phyloP scores from a whole-genome alignment of 2,113 vertebrate genomes.

The Dermatemys mawii region DNA sequence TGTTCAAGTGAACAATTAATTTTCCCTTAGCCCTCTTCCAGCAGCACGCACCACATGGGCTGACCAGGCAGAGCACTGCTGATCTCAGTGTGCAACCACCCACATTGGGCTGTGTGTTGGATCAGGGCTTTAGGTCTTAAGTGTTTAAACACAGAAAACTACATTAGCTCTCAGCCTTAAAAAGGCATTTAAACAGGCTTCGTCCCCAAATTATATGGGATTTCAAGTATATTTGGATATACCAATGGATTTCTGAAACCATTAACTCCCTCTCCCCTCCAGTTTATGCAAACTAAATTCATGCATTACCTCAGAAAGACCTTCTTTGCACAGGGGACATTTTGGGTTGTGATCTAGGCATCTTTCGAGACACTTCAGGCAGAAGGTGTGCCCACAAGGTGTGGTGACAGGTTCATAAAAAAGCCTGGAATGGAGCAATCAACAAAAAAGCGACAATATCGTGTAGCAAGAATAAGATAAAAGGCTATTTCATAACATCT shows the following conservation, averaged over 20 bases:
- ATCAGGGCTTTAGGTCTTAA: neutral
- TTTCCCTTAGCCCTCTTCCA: too few relatives aligned
- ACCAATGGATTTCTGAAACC: neutral
- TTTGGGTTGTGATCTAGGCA: constrained; percentile 93
- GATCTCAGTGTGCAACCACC: neutral
- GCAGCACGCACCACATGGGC: too few relatives aligned
- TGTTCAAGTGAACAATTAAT: neutral
- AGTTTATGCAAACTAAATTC: neutral
- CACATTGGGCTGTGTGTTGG: neutral
- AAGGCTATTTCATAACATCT: neutral
- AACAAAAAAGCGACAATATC: constrained; percentile 58
- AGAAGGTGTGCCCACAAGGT: constrained; percentile 94
- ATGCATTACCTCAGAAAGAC: constrained; percentile 85
- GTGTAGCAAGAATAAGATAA: constrained; percentile 39
- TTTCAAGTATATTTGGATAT: neutral
- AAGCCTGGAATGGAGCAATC: constrained; percentile 80
- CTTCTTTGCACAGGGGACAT: constrained; percentile 93
- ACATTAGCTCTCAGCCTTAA: neutral
- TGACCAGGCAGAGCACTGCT: neutral
- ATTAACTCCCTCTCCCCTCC: neutral
- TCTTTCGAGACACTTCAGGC: constrained; percentile 92
- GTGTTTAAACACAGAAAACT: neutral
- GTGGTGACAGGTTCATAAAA: constrained; percentile 94
- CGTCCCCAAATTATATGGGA: neutral
- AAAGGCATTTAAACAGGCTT: neutral